phyloP scores from a whole-genome alignment of 2,888 invertebrate genomes.

The Eumacrocentrus americanus region DNA sequence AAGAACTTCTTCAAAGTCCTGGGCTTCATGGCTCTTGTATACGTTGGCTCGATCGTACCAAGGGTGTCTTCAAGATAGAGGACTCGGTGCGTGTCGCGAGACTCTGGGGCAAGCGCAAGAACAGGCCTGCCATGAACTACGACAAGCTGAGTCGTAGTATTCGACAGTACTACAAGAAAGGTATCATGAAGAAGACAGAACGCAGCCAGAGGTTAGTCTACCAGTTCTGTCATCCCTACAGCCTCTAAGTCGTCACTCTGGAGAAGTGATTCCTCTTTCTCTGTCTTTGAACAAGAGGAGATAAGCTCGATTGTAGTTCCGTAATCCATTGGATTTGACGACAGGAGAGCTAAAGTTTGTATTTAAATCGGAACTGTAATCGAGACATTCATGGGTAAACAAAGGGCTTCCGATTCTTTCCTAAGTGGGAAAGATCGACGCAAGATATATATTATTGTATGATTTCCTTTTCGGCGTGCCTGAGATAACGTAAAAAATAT shows the following conservation, averaged over 20 bases:
- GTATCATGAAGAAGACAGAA: constrained; percentile 99
- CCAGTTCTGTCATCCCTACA: constrained; percentile 97
- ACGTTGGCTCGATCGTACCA: constrained; percentile 93
- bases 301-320: constrained; percentile 27
- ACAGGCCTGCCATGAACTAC: constrained; percentile 99
- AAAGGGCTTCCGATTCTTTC: constrained; percentile 38
- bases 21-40: constrained; percentile 92
- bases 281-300: too few species aligned
- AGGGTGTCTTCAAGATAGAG: constrained; percentile 98
- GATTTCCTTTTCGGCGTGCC: constrained; percentile 17
- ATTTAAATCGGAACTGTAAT: constrained; percentile 24
- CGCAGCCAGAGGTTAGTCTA: constrained; percentile 97
- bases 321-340: constrained; percentile 26
- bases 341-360: constrained; percentile 1
- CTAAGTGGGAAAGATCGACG: constrained; percentile 31
- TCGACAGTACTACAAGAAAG: constrained; percentile 98
- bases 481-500: constrained; percentile 19
- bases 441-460: constrained; percentile 24
- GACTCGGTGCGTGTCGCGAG: constrained; percentile 97
- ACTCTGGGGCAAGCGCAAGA: constrained; percentile 97
- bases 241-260: too few species aligned
- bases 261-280: too few species aligned
- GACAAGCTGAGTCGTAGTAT: constrained; percentile 98
- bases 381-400: constrained; percentile 20
- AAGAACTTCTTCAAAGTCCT: constrained; percentile 89